Percentiles rank a stretch among this genome's conserved stretches.
These are phyloP conservation scores for Taenioides sp. DNA, from an alignment of 2,797 vertebrate genomes.

Conservation along the genomic window DNA sequence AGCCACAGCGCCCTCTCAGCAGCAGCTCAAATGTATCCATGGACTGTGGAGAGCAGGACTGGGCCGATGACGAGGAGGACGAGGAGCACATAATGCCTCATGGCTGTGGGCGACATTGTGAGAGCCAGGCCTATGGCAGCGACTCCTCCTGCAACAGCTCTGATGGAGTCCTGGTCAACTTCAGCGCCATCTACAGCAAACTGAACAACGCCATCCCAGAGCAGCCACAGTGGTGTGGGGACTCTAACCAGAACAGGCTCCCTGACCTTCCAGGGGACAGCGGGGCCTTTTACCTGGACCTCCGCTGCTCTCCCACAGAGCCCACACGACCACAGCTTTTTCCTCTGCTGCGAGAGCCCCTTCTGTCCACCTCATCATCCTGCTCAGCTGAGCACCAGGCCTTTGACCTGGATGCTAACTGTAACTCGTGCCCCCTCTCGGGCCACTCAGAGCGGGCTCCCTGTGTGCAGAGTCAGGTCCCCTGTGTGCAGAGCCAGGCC, in stretches of 20 bases:
- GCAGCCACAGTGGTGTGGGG: conserved; percentile 68
- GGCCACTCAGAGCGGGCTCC: conserved; percentile 83
- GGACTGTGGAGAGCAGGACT: conserved; percentile 86
- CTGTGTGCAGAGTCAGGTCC: conserved; percentile 70
- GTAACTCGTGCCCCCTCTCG: conserved; percentile 86
- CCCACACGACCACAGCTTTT: conserved; percentile 51
- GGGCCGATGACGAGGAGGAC: conserved; percentile 80
- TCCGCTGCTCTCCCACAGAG: conserved; percentile 89
- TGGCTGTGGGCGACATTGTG: conserved; percentile 46
- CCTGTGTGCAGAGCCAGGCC: conserved; percentile 93
- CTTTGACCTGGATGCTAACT: conserved; percentile 90
- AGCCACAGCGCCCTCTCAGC: conserved; percentile 75
- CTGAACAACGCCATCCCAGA: conserved; percentile 82
- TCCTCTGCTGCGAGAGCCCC: conserved; percentile 72
- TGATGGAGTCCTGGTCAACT: conserved; percentile 92
- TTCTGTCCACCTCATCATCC: conserved; percentile 72
- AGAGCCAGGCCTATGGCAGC: conserved; percentile 87
- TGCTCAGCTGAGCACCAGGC: conserved; percentile 78
- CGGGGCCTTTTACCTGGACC: conserved; percentile 93
- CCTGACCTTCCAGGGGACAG: conserved; percentile 80
- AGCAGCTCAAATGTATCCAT: conserved; percentile 87
- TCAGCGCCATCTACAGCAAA: conserved; percentile 96
- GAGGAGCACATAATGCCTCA: conserved; percentile 80
- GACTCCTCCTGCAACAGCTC: conserved; percentile 97
- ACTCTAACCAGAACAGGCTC: conserved; percentile 80